phyloP scores from a whole-genome alignment of 2,888 invertebrate genomes.

The Eutolmus rufibarbis region DNA sequence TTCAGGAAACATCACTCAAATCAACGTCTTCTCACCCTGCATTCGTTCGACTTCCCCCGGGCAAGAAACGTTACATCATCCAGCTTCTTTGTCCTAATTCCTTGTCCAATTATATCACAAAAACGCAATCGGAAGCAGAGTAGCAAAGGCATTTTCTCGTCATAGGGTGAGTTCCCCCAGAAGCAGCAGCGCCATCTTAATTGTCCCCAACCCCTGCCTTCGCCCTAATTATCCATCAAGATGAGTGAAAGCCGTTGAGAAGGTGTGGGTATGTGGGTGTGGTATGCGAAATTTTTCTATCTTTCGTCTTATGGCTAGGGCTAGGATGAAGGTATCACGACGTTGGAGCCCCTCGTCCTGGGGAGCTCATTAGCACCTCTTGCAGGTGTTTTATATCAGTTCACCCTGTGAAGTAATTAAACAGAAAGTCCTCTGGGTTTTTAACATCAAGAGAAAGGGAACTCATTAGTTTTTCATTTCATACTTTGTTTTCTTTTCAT shows the following conservation, averaged over 20 bases:
- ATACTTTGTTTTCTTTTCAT: neutral
- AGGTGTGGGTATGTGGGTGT: too few species aligned
- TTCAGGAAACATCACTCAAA: neutral
- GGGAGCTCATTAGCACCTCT: neutral
- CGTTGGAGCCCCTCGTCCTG: neutral
- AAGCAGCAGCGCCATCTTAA: neutral
- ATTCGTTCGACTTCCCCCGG: neutral
- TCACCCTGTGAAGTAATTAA: neutral
- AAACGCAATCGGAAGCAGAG: neutral
- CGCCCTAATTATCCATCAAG: neutral
- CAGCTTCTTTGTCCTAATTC: neutral
- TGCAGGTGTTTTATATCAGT: neutral
- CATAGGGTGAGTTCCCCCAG: neutral
- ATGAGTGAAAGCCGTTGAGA: neutral
- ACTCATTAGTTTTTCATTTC: neutral
- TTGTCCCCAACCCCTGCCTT: neutral
- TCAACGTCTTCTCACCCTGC: neutral
- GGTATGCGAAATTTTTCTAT: neutral
- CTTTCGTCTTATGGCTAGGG: neutral
- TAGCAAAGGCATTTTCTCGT: neutral
- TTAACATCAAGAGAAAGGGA: neutral
- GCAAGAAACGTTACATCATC: neutral
- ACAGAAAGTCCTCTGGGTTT: neutral
- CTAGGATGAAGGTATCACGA: neutral
- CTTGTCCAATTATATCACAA: neutral